These are phyloP conservation scores for Melipona beecheii DNA, from an alignment of 2,888 invertebrate genomes.

Conservation along the genomic window DNA sequence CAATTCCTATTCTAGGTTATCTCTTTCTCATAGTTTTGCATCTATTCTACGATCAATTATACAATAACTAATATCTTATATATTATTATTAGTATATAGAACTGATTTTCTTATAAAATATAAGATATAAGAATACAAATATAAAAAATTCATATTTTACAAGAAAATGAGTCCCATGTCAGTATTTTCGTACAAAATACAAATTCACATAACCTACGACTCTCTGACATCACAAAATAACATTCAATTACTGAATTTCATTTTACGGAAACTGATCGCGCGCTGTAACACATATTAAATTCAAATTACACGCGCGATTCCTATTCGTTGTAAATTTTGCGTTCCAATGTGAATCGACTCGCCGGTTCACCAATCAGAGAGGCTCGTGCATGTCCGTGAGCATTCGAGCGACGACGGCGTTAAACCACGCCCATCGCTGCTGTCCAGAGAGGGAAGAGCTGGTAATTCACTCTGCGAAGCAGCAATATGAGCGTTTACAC, in stretches of 20 bases:
- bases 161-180: background rate
- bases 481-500: constrained; percentile 74
- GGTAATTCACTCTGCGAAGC: constrained; percentile 74
- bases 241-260: background rate
- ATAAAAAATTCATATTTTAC: no score
- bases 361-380: constrained; percentile 30
- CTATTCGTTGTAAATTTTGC: background rate
- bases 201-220: background rate
- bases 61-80: background rate
- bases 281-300: background rate
- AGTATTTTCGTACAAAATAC: background rate
- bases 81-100: background rate
- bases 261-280: background rate
- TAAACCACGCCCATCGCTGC: constrained; percentile 75
- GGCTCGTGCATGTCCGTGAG: constrained; percentile 48
- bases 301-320: constrained; percentile 43
- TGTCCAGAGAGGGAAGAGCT: constrained; percentile 72
- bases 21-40: background rate
- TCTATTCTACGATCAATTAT: background rate
- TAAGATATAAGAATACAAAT: no score
- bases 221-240: no score
- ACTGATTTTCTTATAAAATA: no score
- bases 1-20: background rate
- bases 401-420: constrained; percentile 55
- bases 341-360: constrained; percentile 26